These are phyloP conservation scores for Xanthorhoe spadicearia DNA, from an alignment of 2,888 invertebrate species.

Conservation along the genomic window DNA sequence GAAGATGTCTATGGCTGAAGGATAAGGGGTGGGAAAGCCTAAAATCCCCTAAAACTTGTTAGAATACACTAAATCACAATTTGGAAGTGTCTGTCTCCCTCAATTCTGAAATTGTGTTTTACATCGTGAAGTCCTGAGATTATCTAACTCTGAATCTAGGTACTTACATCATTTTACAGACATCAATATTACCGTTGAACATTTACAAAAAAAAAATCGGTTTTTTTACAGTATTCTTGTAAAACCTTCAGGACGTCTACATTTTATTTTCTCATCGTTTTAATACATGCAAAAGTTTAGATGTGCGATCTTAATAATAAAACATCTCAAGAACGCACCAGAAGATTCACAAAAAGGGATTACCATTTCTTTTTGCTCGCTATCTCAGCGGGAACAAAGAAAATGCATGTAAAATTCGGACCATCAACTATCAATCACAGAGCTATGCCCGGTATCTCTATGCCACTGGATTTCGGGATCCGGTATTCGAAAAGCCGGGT, in stretches of 20 bases:
- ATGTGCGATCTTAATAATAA: neutral
- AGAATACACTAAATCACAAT: neutral
- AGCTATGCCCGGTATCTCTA: constrained; percentile 49
- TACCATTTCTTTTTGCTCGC: neutral
- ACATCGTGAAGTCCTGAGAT: no score
- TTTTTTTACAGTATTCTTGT: no score
- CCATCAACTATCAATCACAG: constrained; percentile 25
- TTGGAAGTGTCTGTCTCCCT: neutral
- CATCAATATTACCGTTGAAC: neutral
- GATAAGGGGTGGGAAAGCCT: constrained; percentile 1
- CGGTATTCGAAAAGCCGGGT: constrained; percentile 61
- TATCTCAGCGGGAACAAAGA: constrained; percentile 4
- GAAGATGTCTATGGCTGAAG: constrained; percentile 8
- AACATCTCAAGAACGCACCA: neutral
- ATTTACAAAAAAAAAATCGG: no score
- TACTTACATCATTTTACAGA: neutral
- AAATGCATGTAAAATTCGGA: constrained; percentile 9
- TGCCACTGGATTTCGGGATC: constrained; percentile 71
- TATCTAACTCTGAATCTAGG: neutral
- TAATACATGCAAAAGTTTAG: no score
- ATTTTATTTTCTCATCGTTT: no score
- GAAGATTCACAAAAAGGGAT: neutral
- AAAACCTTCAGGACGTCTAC: no score
- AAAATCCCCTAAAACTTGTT: neutral
- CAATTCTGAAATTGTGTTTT: no score